These are phyloP conservation scores for Cosmopolites sordidus DNA, from an alignment of 2,888 invertebrate genomes.

Conservation along the genomic window DNA sequence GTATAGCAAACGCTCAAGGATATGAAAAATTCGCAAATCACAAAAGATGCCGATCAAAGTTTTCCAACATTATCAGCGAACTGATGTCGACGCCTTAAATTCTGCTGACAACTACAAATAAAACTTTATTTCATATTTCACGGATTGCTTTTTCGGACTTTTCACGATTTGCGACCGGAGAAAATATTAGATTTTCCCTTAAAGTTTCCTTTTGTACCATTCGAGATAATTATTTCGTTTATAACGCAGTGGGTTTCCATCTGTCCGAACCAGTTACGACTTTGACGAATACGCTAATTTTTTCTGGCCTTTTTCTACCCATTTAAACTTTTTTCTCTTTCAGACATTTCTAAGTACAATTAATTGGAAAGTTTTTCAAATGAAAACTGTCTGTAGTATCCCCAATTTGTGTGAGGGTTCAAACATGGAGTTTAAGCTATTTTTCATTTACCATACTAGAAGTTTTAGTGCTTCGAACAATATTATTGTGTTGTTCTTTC, in stretches of 20 bases:
- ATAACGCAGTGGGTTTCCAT: background rate
- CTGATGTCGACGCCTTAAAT: background rate
- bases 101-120: conserved; percentile 1
- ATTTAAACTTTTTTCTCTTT: too few species aligned
- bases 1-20: too few species aligned
- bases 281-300: background rate
- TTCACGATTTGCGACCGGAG: background rate
- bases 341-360: too few species aligned
- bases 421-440: too few species aligned
- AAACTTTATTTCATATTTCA: conserved; percentile 1
- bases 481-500: too few species aligned
- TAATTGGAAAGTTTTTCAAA: too few species aligned
- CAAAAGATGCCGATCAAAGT: background rate
- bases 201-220: background rate
- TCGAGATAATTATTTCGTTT: background rate
- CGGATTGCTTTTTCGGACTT: background rate
- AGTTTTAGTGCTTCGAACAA: too few species aligned
- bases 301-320: background rate
- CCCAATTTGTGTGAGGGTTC: too few species aligned
- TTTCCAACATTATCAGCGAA: background rate
- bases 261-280: background rate
- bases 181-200: background rate
- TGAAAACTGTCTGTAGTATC: too few species aligned
- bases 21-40: too few species aligned
- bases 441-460: too few species aligned